These are phyloP conservation scores for Platanista minor DNA, from an alignment of 2,113 vertebrate genomes.

Conservation along the genomic window DNA sequence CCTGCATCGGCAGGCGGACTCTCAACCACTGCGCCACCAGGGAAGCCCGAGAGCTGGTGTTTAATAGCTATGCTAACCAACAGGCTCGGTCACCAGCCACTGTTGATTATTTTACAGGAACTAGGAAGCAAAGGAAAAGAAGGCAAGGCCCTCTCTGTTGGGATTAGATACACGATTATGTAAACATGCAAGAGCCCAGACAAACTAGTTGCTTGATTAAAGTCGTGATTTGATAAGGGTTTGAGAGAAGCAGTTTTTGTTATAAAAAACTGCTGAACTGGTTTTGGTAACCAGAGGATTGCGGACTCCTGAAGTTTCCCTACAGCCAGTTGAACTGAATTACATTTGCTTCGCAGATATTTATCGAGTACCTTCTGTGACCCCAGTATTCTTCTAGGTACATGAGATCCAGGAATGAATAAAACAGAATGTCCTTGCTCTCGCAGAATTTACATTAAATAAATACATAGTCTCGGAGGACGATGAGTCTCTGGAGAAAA, in stretches of 20 bases:
- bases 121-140: not conserved
- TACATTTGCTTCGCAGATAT: not conserved
- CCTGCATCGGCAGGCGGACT: no score
- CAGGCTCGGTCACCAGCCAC: not conserved
- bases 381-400: not conserved
- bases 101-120: slow-evolving; percentile 25
- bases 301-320: not conserved
- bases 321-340: not conserved
- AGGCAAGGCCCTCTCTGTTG: not conserved
- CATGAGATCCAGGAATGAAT: not conserved
- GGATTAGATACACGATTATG: not conserved
- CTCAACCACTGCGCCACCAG: no score
- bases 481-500: not conserved
- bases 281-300: not conserved
- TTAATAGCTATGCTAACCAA: not conserved
- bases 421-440: not conserved
- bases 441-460: not conserved
- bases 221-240: not conserved
- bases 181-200: not conserved
- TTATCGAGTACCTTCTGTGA: not conserved
- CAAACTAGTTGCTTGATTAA: not conserved
- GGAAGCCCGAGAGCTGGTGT: not conserved
- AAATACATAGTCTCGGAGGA: not conserved
- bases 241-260: not conserved
- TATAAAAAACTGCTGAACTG: not conserved